These are phyloP conservation scores for Danaus melanippus DNA, from an alignment of 1,140 invertebrate species.

Conservation along the genomic window DNA sequence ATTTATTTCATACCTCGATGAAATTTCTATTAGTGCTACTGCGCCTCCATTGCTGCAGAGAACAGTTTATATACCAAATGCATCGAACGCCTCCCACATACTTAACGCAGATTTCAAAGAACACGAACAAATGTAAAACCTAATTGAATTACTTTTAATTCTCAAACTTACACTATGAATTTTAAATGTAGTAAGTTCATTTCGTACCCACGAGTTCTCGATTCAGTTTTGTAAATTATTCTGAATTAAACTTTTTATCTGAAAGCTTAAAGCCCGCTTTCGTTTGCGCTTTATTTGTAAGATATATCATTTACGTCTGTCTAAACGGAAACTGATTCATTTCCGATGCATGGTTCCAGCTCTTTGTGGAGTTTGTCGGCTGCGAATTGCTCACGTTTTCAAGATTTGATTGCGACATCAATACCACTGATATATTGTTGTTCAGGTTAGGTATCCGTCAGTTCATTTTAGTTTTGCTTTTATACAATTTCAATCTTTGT, in stretches of 20 bases:
- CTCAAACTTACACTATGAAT: constrained; percentile 45
- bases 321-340: constrained; percentile 69
- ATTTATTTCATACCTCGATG: constrained; percentile 67
- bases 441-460: constrained; percentile 8
- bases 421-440: constrained; percentile 52
- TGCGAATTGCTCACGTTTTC: constrained; percentile 66
- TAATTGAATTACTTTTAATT: constrained; percentile 45
- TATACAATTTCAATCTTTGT: too few relatives aligned
- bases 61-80: constrained; percentile 29
- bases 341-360: constrained; percentile 69
- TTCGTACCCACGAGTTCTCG: constrained; percentile 40
- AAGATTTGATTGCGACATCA: constrained; percentile 67
- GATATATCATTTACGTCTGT: constrained; percentile 62
- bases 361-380: constrained; percentile 65
- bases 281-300: constrained; percentile 28
- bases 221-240: constrained; percentile 28
- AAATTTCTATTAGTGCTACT: constrained; percentile 42
- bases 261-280: constrained; percentile 38
- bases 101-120: constrained; percentile 13
- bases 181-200: constrained; percentile 47
- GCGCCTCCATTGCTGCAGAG: constrained; percentile 22
- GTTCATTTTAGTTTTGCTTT: too few relatives aligned
- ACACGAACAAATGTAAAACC: constrained; percentile 20
- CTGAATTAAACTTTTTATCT: constrained; percentile 29
- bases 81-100: constrained; percentile 11